Base-by-base conservation (phyloP, 2,113 vertebrate species). In the Cariama cristata region DNA sequence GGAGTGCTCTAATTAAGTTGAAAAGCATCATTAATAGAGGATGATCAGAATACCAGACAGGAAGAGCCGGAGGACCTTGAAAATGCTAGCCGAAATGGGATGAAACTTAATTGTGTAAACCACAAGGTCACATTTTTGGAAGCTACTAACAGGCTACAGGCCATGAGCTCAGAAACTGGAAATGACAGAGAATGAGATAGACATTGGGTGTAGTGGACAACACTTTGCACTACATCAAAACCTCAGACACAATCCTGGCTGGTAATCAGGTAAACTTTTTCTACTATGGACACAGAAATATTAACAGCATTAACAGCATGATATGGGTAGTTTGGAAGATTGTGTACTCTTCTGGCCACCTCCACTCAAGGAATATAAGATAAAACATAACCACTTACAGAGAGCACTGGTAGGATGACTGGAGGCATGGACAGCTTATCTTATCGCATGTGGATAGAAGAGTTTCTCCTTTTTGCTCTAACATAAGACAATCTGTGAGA, bases 21-120 rank as follows among this genome's bases (percentile, higher is more conserved):
- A 42, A 84, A 91, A 81, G 10, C 47, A 44, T 74, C 9, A 5
- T 77, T 89, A 93, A 67, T 59, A 71, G 64, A 86, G 28, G 19
- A 83, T 67, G 64, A 88, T 55, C 40, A 73, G 75, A 76, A 80
- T 40, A 86, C 17, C 17, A 67, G 62, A 50, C 11, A 94, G 32
- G 33, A 90, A 86, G 32, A 91, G n/a, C 26, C 44, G 32, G 18
- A 38, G 81, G 56, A 84, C 91, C n/a, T 93, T 96, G 91, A 84
- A 80, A 92, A 71, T 1, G 1, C 6, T 38, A 32, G 12, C 19
- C 86, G 32, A 74, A 84, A 38, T 17, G 28, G 12, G 21, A 80
- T 53, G 40, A 73, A 88, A 77, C 17, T 38, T 22, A n/a, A 47
- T 14, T 15, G 13, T 49, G 10, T 17, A 45, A 82, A 86, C 14